Conservation (phyloP, 2,888 invertebrate genomes). For the Malthinus flaveolus region DNA sequence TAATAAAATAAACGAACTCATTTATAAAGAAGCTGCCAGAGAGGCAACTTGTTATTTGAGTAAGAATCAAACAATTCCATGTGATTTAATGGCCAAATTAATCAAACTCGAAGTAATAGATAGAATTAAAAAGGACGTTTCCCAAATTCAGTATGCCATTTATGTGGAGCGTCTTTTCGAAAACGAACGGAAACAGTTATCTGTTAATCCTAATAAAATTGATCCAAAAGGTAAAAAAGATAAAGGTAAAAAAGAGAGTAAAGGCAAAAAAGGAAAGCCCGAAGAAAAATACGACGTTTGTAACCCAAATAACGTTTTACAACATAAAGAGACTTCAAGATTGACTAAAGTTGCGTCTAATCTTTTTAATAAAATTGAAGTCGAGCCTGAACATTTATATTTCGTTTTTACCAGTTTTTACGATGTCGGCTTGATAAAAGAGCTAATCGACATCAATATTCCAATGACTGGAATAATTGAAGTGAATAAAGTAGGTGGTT, state of each 20-base stretch:
- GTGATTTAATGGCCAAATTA: constrained; percentile 8
- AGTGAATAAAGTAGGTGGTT: neutral
- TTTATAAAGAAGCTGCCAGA: constrained; percentile 6
- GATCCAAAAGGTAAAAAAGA: neutral
- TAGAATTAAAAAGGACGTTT: constrained; percentile 15
- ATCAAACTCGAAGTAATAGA: constrained; percentile 18
- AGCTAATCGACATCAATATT: constrained; percentile 6
- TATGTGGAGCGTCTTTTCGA: neutral
- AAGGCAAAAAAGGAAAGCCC: constrained; percentile 8
- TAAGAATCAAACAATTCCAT: constrained; percentile 4
- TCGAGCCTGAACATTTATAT: constrained; percentile 12
- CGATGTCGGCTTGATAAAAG: constrained; percentile 14
- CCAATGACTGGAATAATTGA: constrained; percentile 10
- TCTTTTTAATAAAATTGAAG: neutral
- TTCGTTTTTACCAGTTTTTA: constrained; percentile 20
- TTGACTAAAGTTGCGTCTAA: neutral
- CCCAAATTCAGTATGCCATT: neutral
- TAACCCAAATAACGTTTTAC: constrained; percentile 2
- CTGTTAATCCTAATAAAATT: neutral
- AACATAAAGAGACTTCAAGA: constrained; percentile 8
- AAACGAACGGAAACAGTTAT: neutral
- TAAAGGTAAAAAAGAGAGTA: constrained; percentile 7
- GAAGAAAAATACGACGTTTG: constrained; percentile 11
- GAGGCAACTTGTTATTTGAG: neutral
- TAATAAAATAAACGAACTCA: neutral